phyloP scores from a whole-genome alignment of 2,797 vertebrate species.

The Nothura maculosa region DNA sequence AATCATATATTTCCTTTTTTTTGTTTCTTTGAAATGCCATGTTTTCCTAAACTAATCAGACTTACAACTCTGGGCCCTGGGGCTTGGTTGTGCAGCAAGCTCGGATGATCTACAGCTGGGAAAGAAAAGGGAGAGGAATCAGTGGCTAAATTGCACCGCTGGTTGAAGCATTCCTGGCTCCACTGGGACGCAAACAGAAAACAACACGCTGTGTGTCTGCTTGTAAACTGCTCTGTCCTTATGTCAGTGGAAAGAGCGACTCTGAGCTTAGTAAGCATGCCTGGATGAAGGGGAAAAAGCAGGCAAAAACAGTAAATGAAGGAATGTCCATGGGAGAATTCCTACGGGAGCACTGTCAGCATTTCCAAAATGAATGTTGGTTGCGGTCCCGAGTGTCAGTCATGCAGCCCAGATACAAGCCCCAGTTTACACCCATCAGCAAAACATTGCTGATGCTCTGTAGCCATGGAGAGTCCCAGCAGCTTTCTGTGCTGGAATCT shows the following conservation, averaged over 20 bases:
- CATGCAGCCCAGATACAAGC: neutral
- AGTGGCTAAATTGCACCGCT: neutral
- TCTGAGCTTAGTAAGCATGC: neutral
- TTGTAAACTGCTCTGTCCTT: neutral
- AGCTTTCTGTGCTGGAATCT: neutral
- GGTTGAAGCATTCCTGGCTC: neutral
- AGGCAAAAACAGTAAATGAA: neutral
- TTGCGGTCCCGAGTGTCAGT: accelerated
- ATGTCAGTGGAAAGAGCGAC: neutral
- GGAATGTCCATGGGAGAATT: constrained; percentile 4
- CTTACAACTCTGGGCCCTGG: neutral
- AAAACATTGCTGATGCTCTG: neutral
- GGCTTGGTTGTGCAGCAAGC: neutral
- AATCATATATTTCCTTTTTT: neutral
- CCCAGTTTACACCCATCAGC: neutral
- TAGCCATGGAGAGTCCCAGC: accelerated
- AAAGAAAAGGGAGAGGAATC: neutral
- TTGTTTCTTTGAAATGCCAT: constrained; percentile 1
- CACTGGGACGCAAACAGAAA: neutral
- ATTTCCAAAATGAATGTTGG: neutral
- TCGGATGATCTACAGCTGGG: neutral
- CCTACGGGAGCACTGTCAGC: neutral
- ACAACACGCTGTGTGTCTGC: accelerated
- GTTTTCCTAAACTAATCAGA: neutral
- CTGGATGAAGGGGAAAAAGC: neutral